Base-by-base conservation (phyloP, 2,113 vertebrate species). In the Phaethon lepturus region DNA sequence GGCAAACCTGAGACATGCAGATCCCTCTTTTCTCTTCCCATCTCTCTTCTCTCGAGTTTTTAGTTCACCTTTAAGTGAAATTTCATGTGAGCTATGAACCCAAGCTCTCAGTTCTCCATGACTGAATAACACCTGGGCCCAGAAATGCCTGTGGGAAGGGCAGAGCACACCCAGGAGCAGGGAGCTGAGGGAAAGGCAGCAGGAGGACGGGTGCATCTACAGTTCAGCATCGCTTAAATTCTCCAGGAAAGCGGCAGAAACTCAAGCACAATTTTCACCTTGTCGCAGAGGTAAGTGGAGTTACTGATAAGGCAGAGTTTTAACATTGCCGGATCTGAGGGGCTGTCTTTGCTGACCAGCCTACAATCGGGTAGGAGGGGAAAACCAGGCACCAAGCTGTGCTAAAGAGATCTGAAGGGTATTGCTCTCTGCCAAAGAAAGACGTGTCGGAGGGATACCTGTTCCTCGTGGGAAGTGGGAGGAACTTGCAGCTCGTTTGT, bases 231-330 rank as follows among this genome's bases (percentile, higher is more conserved):
- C 5, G 2, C 64, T 71, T 42, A 11, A 64, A 28, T 79, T 42
- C 66, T 82, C 35, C 20, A 38, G 44, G 33, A 77, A 80, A 86
- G n/a, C 9, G 4, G 28, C 79, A 95, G 29, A 59, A 80, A 77
- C 77, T 62, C 63, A 38, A 92, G 86, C 24, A 47, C 47, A 35
- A 8, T 55, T 90, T 90, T 86, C 50, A 49, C 55, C 59, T 38
- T 23, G 47, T 66, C 15, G 2, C 73, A 80, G 68, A 95, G 91
- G 79, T 95, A 94, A 97, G 88, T 80, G 78, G 35, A 88, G 71
- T 38, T 71, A 42, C 68, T 31, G 80, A 42, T 38, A 26, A 68
- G 86, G 77, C 59, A 40, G 67, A 45, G 11, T 31, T 84, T 94
- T 42, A 55, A 38, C n/a, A 16, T 18, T 1, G 1, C 24, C 28